These are phyloP conservation scores for Forbesichthys papilliferus DNA, from an alignment of 2,113 vertebrate genomes.

Conservation along the genomic window DNA sequence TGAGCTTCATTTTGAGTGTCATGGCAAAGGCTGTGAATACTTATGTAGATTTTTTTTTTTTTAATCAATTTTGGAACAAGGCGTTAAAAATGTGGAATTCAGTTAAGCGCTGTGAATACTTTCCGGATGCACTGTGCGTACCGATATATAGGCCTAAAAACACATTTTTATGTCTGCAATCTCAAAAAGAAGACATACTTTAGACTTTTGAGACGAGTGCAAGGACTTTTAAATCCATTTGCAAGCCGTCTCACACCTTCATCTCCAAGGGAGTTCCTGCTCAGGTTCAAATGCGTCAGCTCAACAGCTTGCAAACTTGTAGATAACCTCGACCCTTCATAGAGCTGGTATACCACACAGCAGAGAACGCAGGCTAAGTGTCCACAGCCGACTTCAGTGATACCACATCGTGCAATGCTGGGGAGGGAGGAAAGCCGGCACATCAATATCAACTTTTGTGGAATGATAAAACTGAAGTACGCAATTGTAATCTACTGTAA, in stretches of 20 bases:
- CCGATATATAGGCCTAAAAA: too few relatives aligned
- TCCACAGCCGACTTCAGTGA: constrained; percentile 3
- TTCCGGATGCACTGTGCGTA: too few relatives aligned
- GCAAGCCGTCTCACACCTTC: constrained; percentile 30
- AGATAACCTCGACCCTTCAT: neutral
- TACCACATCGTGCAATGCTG: constrained; percentile 55
- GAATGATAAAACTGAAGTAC: too few relatives aligned
- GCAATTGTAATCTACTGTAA: too few relatives aligned
- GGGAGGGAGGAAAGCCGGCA: neutral
- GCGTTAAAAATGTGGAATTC: too few relatives aligned
- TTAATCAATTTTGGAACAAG: neutral
- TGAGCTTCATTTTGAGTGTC: too few relatives aligned
- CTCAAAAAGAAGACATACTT: constrained; percentile 7
- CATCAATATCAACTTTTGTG: neutral
- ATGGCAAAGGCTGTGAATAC: too few relatives aligned
- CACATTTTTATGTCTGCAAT: too few relatives aligned
- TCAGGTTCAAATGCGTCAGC: constrained; percentile 57
- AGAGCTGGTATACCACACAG: constrained; percentile 23
- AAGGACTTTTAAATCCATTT: constrained; percentile 27
- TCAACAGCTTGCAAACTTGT: constrained; percentile 18
- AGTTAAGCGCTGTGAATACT: too few relatives aligned
- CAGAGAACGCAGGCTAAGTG: constrained; percentile 31
- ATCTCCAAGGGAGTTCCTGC: constrained; percentile 52
- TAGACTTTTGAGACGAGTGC: constrained; percentile 38
- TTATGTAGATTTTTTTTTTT: too few relatives aligned